phyloP scores from a whole-genome alignment of 37 sponge, comb jelly and placozoan species.

The Halisarca cf. caerulea region DNA sequence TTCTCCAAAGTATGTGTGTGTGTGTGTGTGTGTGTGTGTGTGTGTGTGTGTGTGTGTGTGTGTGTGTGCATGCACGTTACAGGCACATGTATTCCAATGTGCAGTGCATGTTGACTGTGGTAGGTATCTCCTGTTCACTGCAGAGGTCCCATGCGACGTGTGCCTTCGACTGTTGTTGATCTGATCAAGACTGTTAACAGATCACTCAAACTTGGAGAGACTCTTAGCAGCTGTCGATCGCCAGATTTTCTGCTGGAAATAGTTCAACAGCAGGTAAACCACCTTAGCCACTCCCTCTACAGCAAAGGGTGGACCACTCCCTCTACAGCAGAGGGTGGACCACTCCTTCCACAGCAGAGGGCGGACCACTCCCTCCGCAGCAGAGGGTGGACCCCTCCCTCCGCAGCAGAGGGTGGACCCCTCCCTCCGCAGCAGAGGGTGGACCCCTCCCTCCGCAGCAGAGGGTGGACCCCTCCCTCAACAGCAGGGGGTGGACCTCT shows the following conservation, averaged over 20 bases:
- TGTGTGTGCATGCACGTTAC: neutral
- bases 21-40: slow-evolving; percentile 19
- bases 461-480: too few species aligned
- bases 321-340: too few species aligned
- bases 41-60: slow-evolving; percentile 42
- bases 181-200: slow-evolving; percentile 70
- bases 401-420: too few species aligned
- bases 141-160: slow-evolving; percentile 81
- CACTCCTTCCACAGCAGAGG: too few species aligned
- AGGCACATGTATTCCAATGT: neutral
- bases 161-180: slow-evolving; percentile 75
- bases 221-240: slow-evolving; percentile 84
- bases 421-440: too few species aligned
- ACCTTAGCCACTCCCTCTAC: too few species aligned
- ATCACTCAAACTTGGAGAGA: slow-evolving; percentile 70
- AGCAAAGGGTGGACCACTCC: too few species aligned
- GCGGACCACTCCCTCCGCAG: too few species aligned
- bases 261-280: slow-evolving; percentile 80
- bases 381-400: too few species aligned
- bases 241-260: slow-evolving; percentile 96
- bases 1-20: slow-evolving; percentile 60
- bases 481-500: too few species aligned
- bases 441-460: too few species aligned
- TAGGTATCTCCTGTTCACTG: neutral
- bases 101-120: neutral